These are phyloP conservation scores for Lithosia quadra DNA, from an alignment of 2,888 invertebrate species.

Conservation along the genomic window DNA sequence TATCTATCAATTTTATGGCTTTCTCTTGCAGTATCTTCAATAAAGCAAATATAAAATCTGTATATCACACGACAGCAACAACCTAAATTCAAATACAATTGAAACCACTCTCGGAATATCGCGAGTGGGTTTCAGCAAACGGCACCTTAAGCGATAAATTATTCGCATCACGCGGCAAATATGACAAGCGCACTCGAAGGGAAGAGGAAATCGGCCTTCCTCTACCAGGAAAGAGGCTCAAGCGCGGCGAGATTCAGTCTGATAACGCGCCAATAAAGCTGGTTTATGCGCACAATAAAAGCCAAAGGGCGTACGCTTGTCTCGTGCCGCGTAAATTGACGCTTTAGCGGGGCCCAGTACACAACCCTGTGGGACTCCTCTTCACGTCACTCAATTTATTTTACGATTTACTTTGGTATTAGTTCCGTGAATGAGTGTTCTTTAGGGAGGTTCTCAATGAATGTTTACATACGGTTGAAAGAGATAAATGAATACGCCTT, in stretches of 20 bases:
- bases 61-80: constrained; percentile 21
- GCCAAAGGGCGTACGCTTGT: constrained; percentile 35
- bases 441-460: constrained; percentile 13
- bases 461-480: not conserved
- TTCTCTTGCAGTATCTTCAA: constrained; percentile 14
- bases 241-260: constrained; percentile 35
- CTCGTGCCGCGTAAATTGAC: constrained; percentile 38
- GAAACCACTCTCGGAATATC: constrained; percentile 13
- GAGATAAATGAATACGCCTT: not conserved
- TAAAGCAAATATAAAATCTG: constrained; percentile 22
- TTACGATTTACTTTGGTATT: constrained; percentile 42
- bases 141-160: constrained; percentile 40
- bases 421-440: constrained; percentile 25
- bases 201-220: constrained; percentile 29
- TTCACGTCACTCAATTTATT: constrained; percentile 32
- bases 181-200: constrained; percentile 32
- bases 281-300: constrained; percentile 63
- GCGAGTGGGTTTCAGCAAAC: constrained; percentile 32
- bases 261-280: constrained; percentile 64
- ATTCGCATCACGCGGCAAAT: constrained; percentile 45
- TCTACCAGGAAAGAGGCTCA: constrained; percentile 26
- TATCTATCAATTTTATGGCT: constrained; percentile 18
- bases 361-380: constrained; percentile 33
- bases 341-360: constrained; percentile 18
- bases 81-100: constrained; percentile 34